Base-by-base conservation (phyloP, 2,888 invertebrate species). In the Dasypogon diadema region DNA sequence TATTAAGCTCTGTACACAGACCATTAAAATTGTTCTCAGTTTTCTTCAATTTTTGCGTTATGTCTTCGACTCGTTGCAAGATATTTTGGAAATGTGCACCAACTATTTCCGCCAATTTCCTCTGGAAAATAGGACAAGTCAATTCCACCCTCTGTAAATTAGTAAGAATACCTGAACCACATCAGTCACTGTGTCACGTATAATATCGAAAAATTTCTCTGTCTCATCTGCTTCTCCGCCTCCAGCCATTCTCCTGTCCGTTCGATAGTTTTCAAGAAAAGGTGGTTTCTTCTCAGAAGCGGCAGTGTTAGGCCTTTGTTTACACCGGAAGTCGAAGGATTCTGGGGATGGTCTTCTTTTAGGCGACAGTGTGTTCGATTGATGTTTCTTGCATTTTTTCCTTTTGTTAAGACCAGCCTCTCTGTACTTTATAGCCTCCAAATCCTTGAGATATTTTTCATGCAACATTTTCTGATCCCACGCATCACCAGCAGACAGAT, bases 161-260 rank as follows among this genome's bases (percentile, higher is more conserved):
- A n/a, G n/a, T n/a, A n/a, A n/a, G n/a, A n/a, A 12, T 22, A 81
- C 81, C 77, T 84, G 80, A 6, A 85, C 82, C 14, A 82, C 82
- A 24, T 84, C 81, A 72, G 83, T 70, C 12, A 85, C 82, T 51
- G 82, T 82, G 8, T 83, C 84, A 24, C 82, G 81, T 2, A 85
- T 79, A 6, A 82, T 80, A 73, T 80, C 82, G 2, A 84, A 81
- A 56, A 85, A 84, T 58, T 83, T 83, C 4, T 80, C 80, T 46
- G 82, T 82, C n/a, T 82, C 80, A 1, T 84, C 82, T 56, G 75
- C 76, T 18, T 79, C 78, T 1, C 60, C 24, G 12, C 26, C 70
- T 5, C 3, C 16, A 16, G 10, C 21, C 16, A 16, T 3, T 4
- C 21, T 37, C 14, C 42, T 42, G 8, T 42, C 42, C 8, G 24